A percentile compares a stretch with the other conserved stretches of the same genome.
Conservation (phyloP, 2,888 invertebrate genomes). For the Aleiodes testaceus region DNA sequence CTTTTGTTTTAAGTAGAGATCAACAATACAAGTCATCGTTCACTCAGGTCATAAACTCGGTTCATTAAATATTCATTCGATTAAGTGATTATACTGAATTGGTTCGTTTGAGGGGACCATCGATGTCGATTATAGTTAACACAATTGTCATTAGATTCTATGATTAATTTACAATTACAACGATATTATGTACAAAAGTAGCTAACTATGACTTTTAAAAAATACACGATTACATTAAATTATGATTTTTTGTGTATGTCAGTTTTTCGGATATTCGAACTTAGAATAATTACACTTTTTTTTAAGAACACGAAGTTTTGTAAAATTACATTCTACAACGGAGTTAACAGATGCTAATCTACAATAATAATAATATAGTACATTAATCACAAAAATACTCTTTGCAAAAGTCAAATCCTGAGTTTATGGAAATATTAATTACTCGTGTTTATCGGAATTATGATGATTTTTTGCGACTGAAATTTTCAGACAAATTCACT, state of each 20-base stretch:
- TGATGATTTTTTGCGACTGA: not conserved
- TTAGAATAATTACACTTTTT: no score
- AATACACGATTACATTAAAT: not conserved
- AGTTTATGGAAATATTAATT: not conserved
- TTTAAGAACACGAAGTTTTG: no score
- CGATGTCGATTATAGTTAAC: not conserved
- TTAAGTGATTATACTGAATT: not conserved
- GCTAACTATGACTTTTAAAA: not conserved
- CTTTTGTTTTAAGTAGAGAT: not conserved
- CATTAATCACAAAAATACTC: slow-evolving; percentile 25
- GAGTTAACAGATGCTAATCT: no score
- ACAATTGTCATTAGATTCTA: not conserved
- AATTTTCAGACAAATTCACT: no score
- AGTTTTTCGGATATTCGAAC: not conserved
- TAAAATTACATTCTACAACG: no score
- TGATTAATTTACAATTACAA: slow-evolving; percentile 7
- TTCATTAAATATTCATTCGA: slow-evolving; percentile 36
- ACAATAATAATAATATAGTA: slow-evolving; percentile 13
- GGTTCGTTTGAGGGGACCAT: not conserved
- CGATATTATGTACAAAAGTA: slow-evolving; percentile 12
- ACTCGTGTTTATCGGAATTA: not conserved
- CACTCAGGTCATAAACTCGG: slow-evolving; percentile 35
- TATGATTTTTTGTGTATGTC: no score
- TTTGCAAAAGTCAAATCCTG: slow-evolving; percentile 10
- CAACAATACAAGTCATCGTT: not conserved